Evolutionary conservation across 2,888 invertebrate species (phyloP), one percentile per base, ranked within the genome.

Genomic region (Scaeva pyrastri): DNA sequence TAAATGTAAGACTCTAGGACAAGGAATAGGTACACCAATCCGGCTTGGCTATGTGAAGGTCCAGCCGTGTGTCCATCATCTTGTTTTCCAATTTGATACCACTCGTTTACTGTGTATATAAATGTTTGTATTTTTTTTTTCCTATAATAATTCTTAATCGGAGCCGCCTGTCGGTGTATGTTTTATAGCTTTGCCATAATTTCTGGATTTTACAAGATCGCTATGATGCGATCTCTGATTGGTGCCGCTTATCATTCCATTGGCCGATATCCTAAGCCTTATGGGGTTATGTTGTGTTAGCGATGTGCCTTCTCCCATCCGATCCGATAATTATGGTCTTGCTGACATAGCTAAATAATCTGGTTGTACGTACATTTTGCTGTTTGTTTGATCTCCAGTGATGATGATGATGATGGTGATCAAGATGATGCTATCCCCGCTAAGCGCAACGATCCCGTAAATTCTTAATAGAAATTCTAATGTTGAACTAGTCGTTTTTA

Each of bases 391-490:
- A 71, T 62, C 71, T 70, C 16, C 36, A 11, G 31, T 64, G 74
- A 78, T 76, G 43, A 77, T 68, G 39, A 68, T 16, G 43, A 68
- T 56, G 43, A 11, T 62, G 78, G 79, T 76, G 43, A 77, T 68
- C 45, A 68, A 19, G 43, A 68, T 56, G 56, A 56, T 56, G n/a
- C n/a, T n/a, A 62, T 64, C 2, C 2, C 4, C 23, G n/a, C 62
- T 2, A n/a, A 21, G 4, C 26, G 11, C 31, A 39, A 52, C 60
- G 23, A 70, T 72, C 60, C 16, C 8, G 23, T 39, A 68, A 72
- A 85, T 85, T 85, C 85, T 85, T 85, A 85, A 76, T 85, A 85
- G 76, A 72, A 66, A 76, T 81, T 85, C 85, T 81, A 73, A 81
- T 85, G 85, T 85, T 73, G 75, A 41, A 76, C 23, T 45, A 66